Evolutionary conservation across 2,797 vertebrate genomes (phyloP).

Genomic region (Chromis chromis): DNA sequence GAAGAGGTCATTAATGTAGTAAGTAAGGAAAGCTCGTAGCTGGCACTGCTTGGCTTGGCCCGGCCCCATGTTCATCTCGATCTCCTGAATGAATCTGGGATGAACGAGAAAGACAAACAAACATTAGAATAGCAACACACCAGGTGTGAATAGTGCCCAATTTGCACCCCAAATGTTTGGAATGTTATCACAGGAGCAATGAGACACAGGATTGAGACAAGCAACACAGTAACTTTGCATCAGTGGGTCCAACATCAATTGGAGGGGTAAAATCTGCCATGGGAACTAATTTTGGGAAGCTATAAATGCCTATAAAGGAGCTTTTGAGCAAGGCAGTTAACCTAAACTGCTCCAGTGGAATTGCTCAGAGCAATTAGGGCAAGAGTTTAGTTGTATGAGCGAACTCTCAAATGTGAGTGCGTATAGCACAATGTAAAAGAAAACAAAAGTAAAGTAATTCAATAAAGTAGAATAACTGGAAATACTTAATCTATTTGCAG

Average conservation of each 20-base stretch:
- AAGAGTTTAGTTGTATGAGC: slow-evolving; percentile 18
- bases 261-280: slow-evolving; percentile 7
- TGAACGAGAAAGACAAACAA: slow-evolving; percentile 25
- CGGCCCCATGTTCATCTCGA: slow-evolving; percentile 91
- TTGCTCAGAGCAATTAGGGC: slow-evolving; percentile 26
- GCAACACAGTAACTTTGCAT: slow-evolving; percentile 32
- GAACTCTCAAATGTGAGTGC: slow-evolving; percentile 31
- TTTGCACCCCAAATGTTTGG: slow-evolving; percentile 1
- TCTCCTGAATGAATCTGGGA: slow-evolving; percentile 95
- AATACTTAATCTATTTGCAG: not conserved
- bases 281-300: slow-evolving; percentile 39
- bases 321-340: slow-evolving; percentile 46
- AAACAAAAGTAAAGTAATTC: slow-evolving; percentile 2
- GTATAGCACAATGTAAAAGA: not conserved
- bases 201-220: slow-evolving; percentile 25
- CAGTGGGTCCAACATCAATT: not conserved
- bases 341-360: slow-evolving; percentile 41
- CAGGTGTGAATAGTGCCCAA: slow-evolving; percentile 6
- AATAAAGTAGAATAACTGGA: not conserved
- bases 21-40: slow-evolving; percentile 93
- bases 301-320: slow-evolving; percentile 38
- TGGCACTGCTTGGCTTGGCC: slow-evolving; percentile 95
- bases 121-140: slow-evolving; percentile 25
- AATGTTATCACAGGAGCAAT: slow-evolving; percentile 34
- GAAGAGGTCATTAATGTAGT: slow-evolving; percentile 98